These are phyloP conservation scores for Drosophila orosa DNA, from an alignment of 1,140 invertebrate species.

Conservation along the genomic window DNA sequence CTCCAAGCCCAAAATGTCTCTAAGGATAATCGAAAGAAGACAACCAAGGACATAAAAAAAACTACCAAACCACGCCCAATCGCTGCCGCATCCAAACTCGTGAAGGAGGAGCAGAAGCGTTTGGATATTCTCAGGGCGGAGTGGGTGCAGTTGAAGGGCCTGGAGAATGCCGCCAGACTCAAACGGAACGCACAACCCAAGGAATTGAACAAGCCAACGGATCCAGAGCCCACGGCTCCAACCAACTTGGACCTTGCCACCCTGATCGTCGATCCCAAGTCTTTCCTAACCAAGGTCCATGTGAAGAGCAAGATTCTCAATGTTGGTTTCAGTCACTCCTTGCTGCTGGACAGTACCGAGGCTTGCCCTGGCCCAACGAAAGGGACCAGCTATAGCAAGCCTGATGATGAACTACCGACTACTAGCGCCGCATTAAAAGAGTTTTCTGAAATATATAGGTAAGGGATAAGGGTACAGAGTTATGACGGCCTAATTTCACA, in stretches of 20 bases:
- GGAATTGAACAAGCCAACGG: too few species aligned
- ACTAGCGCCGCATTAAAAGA: background rate
- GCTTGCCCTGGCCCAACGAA: background rate
- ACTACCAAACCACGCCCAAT: too few species aligned
- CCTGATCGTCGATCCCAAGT: background rate
- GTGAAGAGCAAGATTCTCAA: background rate
- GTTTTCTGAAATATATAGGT: background rate
- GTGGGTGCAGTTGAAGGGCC: background rate
- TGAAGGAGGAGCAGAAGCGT: constrained; percentile 26
- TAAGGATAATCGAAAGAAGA: background rate
- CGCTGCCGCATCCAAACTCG: background rate
- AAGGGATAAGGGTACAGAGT: background rate
- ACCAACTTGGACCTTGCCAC: background rate
- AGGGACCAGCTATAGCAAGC: fast-evolving
- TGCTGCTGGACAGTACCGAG: background rate
- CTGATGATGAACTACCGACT: background rate
- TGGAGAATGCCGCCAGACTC: background rate
- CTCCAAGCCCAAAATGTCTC: background rate
- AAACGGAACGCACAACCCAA: background rate
- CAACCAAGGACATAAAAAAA: too few species aligned
- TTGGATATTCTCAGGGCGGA: constrained; percentile 13
- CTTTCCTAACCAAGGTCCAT: constrained; percentile 1
- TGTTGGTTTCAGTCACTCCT: too few species aligned
- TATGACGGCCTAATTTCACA: background rate
- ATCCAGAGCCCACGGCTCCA: too few species aligned